Conservation (phyloP, 2,888 invertebrate species). For the Ametastegia equiseti region DNA sequence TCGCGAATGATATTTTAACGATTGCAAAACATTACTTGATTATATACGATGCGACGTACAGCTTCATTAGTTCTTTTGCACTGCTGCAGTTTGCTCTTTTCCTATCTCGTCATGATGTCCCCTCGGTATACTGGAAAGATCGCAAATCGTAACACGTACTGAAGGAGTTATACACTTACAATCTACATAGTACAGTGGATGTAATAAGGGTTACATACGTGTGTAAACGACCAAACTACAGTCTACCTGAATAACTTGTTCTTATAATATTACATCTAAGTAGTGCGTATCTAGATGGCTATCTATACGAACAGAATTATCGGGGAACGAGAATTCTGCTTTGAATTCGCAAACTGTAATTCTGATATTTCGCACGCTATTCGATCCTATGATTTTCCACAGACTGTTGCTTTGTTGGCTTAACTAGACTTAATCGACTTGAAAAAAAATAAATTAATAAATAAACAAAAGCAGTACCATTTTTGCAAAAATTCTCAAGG, state of each 20-base stretch:
- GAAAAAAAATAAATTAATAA: not conserved
- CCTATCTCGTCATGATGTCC: not conserved
- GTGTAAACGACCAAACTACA: not conserved
- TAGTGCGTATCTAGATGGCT: not conserved
- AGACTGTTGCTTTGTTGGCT: not conserved
- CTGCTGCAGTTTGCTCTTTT: slow-evolving; percentile 9
- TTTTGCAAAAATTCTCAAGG: not conserved
- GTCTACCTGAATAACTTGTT: slow-evolving; percentile 14
- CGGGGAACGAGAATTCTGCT: not conserved
- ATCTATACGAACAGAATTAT: not conserved
- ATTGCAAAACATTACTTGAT: slow-evolving; percentile 45
- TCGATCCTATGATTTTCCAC: slow-evolving; percentile 6
- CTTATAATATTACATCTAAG: not conserved
- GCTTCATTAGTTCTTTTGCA: slow-evolving; percentile 35
- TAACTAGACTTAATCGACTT: slow-evolving; percentile 1
- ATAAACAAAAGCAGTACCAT: not conserved
- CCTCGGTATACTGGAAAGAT: not conserved
- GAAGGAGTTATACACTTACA: slow-evolving; percentile 17
- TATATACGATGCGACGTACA: slow-evolving; percentile 30
- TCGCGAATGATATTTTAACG: slow-evolving; percentile 47
- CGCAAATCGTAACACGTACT: slow-evolving; percentile 8
- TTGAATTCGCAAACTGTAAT: not conserved
- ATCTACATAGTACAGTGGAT: not conserved
- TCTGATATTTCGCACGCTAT: slow-evolving; percentile 3
- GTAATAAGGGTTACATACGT: not conserved